These are phyloP conservation scores for Cabera pusaria DNA, from an alignment of 2,888 invertebrate genomes.

Conservation along the genomic window DNA sequence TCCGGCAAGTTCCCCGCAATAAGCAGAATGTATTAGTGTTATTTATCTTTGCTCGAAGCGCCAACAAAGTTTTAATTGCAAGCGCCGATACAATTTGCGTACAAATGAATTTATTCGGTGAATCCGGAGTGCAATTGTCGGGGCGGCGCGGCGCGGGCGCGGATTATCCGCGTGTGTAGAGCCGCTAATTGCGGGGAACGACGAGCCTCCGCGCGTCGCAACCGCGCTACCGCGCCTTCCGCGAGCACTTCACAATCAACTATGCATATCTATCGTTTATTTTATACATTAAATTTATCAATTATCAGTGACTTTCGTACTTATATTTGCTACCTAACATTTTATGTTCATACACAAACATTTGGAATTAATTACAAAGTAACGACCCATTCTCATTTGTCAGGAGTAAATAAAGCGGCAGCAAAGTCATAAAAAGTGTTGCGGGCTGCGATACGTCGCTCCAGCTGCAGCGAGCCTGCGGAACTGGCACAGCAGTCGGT, in stretches of 20 bases:
- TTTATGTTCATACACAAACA: slow-evolving; percentile 1
- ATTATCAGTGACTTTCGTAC: slow-evolving; percentile 1
- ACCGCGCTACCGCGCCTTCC: slow-evolving; percentile 25
- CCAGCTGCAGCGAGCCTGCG: slow-evolving; percentile 62
- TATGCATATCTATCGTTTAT: too few species aligned
- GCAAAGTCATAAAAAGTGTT: slow-evolving; percentile 19
- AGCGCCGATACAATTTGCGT: slow-evolving; percentile 83
- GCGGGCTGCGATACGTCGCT: slow-evolving; percentile 19
- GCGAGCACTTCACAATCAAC: slow-evolving; percentile 40
- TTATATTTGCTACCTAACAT: too few species aligned
- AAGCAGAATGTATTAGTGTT: slow-evolving; percentile 83
- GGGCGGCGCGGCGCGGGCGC: slow-evolving; percentile 39
- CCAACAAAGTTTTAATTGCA: slow-evolving; percentile 83
- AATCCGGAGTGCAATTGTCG: slow-evolving; percentile 75
- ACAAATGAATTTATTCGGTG: slow-evolving; percentile 83
- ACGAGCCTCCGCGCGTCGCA: slow-evolving; percentile 46
- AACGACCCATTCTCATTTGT: slow-evolving; percentile 7
- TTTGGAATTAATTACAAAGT: background rate
- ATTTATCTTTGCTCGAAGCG: slow-evolving; percentile 81
- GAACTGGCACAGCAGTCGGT: slow-evolving; percentile 76
- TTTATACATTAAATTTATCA: slow-evolving; percentile 9
- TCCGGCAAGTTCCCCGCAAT: slow-evolving; percentile 78
- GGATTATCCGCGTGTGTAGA: slow-evolving; percentile 76
- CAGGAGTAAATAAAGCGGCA: slow-evolving; percentile 9
- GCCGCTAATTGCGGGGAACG: slow-evolving; percentile 79